A percentile compares a stretch with the other conserved stretches of the same genome.
Conservation (phyloP, 2,888 invertebrate species). For the Heliconius hortense region DNA sequence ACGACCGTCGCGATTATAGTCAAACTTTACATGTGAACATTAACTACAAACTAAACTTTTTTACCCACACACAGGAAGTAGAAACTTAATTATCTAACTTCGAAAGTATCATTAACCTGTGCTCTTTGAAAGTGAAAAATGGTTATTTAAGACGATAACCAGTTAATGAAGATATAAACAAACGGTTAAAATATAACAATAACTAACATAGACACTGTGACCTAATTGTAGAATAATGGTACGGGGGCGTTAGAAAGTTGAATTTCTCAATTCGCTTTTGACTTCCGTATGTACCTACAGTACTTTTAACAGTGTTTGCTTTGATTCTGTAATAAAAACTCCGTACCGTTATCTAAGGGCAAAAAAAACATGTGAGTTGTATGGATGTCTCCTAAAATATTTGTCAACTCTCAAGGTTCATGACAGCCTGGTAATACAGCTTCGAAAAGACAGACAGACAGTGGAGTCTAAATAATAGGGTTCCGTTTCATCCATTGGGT, state of each 20-base stretch:
- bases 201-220: constrained; percentile 31
- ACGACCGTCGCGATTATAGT: neutral
- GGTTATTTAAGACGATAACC: constrained; percentile 22
- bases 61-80: neutral
- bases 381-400: too few species aligned
- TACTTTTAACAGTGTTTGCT: constrained; percentile 20
- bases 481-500: too few species aligned
- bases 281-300: constrained; percentile 39
- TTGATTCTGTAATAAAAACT: neutral
- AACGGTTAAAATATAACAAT: constrained; percentile 25
- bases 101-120: constrained; percentile 18
- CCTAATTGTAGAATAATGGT: constrained; percentile 34
- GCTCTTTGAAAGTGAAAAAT: constrained; percentile 26
- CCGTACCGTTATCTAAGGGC: too few species aligned
- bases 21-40: neutral
- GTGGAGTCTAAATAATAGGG: too few species aligned
- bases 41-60: too few species aligned
- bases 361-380: too few species aligned
- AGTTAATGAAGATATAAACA: constrained; percentile 32
- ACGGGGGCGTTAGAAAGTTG: constrained; percentile 48
- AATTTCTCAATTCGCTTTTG: constrained; percentile 46
- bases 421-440: too few species aligned
- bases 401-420: too few species aligned
- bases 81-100: constrained; percentile 20
- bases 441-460: too few species aligned